Percentiles rank a stretch among this genome's conserved stretches.
These are phyloP conservation scores for Oxygymnocypris stewartii DNA, from an alignment of 2,113 vertebrate genomes.

Conservation along the genomic window DNA sequence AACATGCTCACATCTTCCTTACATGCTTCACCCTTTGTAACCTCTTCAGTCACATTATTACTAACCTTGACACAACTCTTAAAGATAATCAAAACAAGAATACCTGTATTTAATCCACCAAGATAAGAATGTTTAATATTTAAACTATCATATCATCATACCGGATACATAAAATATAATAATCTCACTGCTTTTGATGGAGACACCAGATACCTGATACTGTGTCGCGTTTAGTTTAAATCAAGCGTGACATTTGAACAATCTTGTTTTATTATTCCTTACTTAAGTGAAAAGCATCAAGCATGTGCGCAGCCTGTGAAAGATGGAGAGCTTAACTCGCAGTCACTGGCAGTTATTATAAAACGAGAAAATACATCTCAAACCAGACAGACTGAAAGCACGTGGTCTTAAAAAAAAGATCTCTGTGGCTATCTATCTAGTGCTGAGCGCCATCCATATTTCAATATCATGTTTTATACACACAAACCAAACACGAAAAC, in stretches of 20 bases:
- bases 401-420: conserved; percentile 6
- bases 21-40: neutral
- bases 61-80: neutral
- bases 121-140: neutral
- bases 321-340: neutral
- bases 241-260: neutral
- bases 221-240: neutral
- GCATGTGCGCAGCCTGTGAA: neutral
- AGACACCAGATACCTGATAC: neutral
- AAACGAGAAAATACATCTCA: neutral
- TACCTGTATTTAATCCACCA: neutral
- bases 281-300: neutral
- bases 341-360: neutral
- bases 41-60: conserved; percentile 3
- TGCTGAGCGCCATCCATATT: neutral
- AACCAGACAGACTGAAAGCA: neutral
- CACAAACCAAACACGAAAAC: neutral
- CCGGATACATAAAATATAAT: neutral
- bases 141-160: neutral
- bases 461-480: neutral
- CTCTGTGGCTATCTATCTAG: neutral
- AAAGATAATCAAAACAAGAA: neutral
- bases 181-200: neutral
- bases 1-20: neutral
- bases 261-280: neutral